phyloP scores from a whole-genome alignment of 2,797 vertebrate genomes.

The Anguilla obscura region DNA sequence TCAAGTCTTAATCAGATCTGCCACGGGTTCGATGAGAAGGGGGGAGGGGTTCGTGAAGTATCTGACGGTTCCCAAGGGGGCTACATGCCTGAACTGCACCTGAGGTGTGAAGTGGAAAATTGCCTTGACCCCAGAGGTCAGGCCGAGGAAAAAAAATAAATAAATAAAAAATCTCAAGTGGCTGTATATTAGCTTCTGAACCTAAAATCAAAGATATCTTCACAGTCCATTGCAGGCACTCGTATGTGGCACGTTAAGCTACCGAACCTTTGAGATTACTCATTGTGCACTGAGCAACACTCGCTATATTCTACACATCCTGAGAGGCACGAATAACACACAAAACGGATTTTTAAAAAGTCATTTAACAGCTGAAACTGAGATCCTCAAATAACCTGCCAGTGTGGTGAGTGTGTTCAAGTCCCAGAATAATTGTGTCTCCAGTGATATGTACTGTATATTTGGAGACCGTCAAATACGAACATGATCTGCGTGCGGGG shows the following conservation, averaged over 20 bases:
- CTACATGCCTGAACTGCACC: neutral
- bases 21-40: neutral
- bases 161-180: neutral
- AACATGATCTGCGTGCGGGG: neutral
- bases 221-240: neutral
- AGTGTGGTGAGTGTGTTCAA: neutral
- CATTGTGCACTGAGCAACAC: neutral
- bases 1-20: neutral
- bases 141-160: conserved; percentile 9
- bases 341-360: neutral
- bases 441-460: neutral
- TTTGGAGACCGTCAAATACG: neutral
- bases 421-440: neutral
- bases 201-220: neutral
- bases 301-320: neutral
- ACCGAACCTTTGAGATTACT: neutral
- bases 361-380: neutral
- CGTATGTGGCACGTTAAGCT: neutral
- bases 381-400: neutral
- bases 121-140: conserved; percentile 39
- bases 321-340: neutral
- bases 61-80: neutral
- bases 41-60: neutral
- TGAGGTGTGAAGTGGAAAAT: conserved; percentile 35
- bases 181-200: conserved; percentile 14